phyloP scores from a whole-genome alignment of 92 coral and sea anemone genomes.

The Epizoanthus stellaris region DNA sequence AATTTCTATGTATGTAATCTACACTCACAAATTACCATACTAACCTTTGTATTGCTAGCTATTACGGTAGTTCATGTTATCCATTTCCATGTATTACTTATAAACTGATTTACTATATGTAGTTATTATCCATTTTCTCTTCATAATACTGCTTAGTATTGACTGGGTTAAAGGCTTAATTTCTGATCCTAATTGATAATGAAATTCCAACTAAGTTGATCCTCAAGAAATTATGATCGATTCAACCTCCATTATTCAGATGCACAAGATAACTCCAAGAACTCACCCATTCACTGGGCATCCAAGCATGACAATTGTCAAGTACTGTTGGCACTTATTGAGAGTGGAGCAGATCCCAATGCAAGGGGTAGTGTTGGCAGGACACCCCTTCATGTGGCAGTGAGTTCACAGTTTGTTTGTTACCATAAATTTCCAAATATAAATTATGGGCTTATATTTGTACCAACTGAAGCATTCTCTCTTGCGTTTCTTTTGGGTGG shows the following conservation, averaged over 20 bases:
- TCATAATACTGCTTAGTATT: background rate
- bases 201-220: background rate
- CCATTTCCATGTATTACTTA: no score
- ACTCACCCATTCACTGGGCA: slow-evolving; percentile 91
- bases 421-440: background rate
- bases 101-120: no score
- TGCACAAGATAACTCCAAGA: slow-evolving; percentile 71
- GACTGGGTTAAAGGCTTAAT: background rate
- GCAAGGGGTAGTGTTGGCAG: slow-evolving; percentile 81
- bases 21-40: no score
- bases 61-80: no score
- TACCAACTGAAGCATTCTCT: background rate
- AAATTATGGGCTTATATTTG: background rate
- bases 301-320: slow-evolving; percentile 79
- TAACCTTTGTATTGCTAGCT: no score
- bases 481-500: background rate
- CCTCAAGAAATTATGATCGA: background rate
- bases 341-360: slow-evolving; percentile 93
- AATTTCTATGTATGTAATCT: no score
- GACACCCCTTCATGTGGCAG: slow-evolving; percentile 95
- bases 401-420: slow-evolving; percentile 33
- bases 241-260: slow-evolving; percentile 49
- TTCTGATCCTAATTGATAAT: background rate
- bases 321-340: slow-evolving; percentile 80
- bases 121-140: no score